A percentile compares a stretch with the other conserved stretches of the same genome.
Evolutionary conservation across 2,888 invertebrate genomes (phyloP).

Genomic region (Tachina lurida): DNA sequence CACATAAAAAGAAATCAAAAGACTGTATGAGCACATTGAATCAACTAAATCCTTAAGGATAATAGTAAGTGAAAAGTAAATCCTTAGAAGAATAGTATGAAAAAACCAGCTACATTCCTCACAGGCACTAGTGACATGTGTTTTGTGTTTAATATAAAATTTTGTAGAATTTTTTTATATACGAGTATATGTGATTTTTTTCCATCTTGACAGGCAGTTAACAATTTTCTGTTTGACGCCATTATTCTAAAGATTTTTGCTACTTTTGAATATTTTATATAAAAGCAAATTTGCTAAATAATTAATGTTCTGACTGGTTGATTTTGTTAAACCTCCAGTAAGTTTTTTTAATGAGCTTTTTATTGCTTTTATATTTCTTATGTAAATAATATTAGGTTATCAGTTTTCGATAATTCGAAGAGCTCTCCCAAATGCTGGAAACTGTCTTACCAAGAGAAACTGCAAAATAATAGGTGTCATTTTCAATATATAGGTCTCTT

Average conservation of each 20-base stretch:
- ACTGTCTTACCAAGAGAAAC: too few relatives aligned
- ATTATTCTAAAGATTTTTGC: constrained; percentile 21
- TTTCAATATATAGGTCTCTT: too few relatives aligned
- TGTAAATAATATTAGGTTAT: too few relatives aligned
- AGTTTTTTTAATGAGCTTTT: too few relatives aligned
- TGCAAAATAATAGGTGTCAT: too few relatives aligned
- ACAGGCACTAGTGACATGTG: constrained; percentile 32
- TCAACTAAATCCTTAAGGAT: constrained; percentile 68
- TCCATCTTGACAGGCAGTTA: constrained; percentile 41
- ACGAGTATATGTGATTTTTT: too few relatives aligned
- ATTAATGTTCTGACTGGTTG: constrained; percentile 28
- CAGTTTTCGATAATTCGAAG: too few relatives aligned
- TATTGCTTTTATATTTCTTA: too few relatives aligned
- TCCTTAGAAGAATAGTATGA: constrained; percentile 41
- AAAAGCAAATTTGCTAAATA: constrained; percentile 47
- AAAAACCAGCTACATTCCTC: constrained; percentile 50
- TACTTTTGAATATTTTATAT: constrained; percentile 20
- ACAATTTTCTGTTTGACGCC: constrained; percentile 57
- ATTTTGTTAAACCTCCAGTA: too few relatives aligned
- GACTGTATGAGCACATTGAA: constrained; percentile 50
- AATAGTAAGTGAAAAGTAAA: constrained; percentile 70
- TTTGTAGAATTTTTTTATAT: background rate
- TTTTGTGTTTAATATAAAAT: constrained; percentile 16
- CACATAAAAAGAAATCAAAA: constrained; percentile 21
- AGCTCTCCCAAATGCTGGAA: too few relatives aligned